Base-by-base conservation (phyloP, 2,888 invertebrate species). In the Sphinx pinastri region DNA sequence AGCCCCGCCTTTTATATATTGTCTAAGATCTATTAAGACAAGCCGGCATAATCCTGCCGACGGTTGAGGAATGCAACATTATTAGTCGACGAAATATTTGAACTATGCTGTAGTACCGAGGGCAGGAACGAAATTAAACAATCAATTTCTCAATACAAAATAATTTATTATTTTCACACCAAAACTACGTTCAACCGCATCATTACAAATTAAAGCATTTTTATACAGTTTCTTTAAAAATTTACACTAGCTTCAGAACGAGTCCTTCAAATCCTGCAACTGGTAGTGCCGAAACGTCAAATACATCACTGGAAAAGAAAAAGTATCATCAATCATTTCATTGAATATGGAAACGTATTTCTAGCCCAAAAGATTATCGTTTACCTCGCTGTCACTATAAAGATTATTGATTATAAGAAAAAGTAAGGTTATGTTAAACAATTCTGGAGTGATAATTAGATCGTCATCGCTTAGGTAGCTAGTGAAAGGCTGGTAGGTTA, bases 181-280 rank as follows among this genome's bases (percentile, higher is more conserved):
- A 11, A 12, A 57, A 16, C 14, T 12, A 19, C 19, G 3, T 49
- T 47, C 12, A 19, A 0, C 4, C n/a, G 6, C 7, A 25, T 19
- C 13, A 25, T 12, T 13, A 49, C 45, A 47, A 60, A 45, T 16
- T 16, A 45, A 60, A 10, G n/a, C 11, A 60, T 47, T n/a, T 13
- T 13, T 14, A 38, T 25, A 25, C 1, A 12, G 19, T 31, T 45
- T 16, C 51, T 52, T 11, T 2, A 31, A 54, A 38, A 13, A 67
- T 75, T 79, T 75, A 81, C 12, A 79, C 73, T 63, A 81, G 51
- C 77, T 84, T 88, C 2, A 93, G 76, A 3, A 94, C 90, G 11
- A 94, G 72, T 52, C 91, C 89, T 81, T 94, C 94, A 71, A 85
- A 92, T 0, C 88, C 86, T 14, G 77, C 82, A 1, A 95, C 82